Base-by-base conservation (phyloP, 2,888 invertebrate species). In the Xylota segnis region DNA sequence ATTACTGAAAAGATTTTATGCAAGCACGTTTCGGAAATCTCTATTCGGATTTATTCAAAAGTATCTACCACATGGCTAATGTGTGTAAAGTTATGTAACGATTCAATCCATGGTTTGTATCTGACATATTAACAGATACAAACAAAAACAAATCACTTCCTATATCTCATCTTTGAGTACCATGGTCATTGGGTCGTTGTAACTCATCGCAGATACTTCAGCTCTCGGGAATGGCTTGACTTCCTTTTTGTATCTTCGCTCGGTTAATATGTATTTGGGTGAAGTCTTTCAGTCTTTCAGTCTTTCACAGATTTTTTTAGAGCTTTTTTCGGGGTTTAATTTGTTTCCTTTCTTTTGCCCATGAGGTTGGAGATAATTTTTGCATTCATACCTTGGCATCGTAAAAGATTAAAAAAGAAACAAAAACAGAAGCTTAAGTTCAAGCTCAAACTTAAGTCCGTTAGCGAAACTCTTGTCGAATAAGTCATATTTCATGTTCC, bases 131-230 rank as follows among this genome's bases (percentile, higher is more conserved):
- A 34, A 37, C 12, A 18, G 61, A 45, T 14, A 56, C 18, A 40
- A 32, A 68, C 70, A 16, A 9, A 47, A 56, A 50, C 29, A 58
- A 70, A 66, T 50, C 37, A 79, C 79, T 84, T 84, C 84, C 84
- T 84, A 66, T 71, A 70, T 70, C 58, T 50, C 56, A 50, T 63
- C 59, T 72, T 63, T 63, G 54, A 37, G 37, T 40, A 40, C 18
- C 84, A 84, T 79, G 79, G 84, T 79, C 84, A 79, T 79, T 79
- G 65, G 84, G 84, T 84, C 79, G 79, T 52, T 45, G 79, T 59
- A 66, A 58, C 68, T 70, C 56, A 63, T 70, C 63, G 50, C 18
- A 37, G 61, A 68, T 56, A 61, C 50, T 68, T 47, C 40, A 27
- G 43, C 54, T 74, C 14, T 61, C 63, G 50, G 61, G 50, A 71